Evolutionary conservation across 2,888 invertebrate species (phyloP), one percentile per base, ranked within the genome.

Genomic region (Pollenia griseotomentosa): DNA sequence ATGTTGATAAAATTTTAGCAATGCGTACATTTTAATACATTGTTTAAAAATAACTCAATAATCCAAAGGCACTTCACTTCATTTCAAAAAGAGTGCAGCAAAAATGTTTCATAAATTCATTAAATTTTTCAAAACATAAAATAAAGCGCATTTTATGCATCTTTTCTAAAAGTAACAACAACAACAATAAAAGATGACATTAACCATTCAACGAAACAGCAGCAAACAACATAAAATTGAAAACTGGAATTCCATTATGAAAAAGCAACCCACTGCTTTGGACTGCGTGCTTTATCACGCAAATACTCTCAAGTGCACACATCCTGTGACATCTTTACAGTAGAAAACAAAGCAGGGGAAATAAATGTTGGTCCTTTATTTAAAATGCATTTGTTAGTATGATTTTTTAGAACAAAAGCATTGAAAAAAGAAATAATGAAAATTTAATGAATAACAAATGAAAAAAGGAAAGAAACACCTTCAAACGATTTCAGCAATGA

Each of bases 251-350:
- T 63, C 40, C 55, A 57, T 53, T 63, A 51, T 16, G 11, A 55
- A 55, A 75, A 53, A 53, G 42, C 73, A 66, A 53, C 57, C 68
- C 65, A 61, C 48, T 42, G 65, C 46, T 55, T 81, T 48, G 1
- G 46, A 66, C 75, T 83, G 71, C 73, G 74, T 85, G 84, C 81
- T 87, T 85, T 85, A 87, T 84, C 86, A 81, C 86, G 73, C 66
- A 75, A 78, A 79, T 63, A 66, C 14, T 53, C 40, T 77, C 81
- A 84, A 84, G 84, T 82, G 63, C 59, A 23, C 42, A 77, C 77
- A 87, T 84, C 81, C 86, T 87, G 80, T 81, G 66, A 74, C 78
- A 66, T 61, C 57, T 65, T 53, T 9, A 73, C 42, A 65, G 71
- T 55, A 65, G 51, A 59, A 46, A 59, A 66, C 51, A 65, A 81